Conservation (phyloP, 2,888 invertebrate genomes). For the Minunthozetes semirufus region DNA sequence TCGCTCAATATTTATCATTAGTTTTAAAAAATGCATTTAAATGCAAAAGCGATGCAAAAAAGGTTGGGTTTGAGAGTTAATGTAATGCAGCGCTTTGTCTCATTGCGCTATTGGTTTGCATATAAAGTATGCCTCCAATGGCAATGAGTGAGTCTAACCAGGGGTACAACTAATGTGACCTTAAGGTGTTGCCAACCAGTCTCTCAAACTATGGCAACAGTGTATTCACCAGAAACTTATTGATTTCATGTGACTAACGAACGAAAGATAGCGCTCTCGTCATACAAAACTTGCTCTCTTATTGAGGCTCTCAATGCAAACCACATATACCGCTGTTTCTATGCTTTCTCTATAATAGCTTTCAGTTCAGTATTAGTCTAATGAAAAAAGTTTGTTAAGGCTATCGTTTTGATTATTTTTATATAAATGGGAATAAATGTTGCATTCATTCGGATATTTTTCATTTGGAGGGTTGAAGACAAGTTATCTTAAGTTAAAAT, state of each 20-base stretch:
- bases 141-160: background rate
- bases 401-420: conserved; percentile 14
- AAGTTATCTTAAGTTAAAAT: conserved; percentile 10
- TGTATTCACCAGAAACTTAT: conserved; percentile 15
- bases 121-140: conserved; percentile 12
- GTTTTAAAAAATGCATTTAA: background rate
- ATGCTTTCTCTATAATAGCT: no score
- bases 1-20: background rate
- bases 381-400: background rate
- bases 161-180: conserved; percentile 17
- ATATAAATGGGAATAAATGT: background rate
- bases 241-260: background rate
- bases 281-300: background rate
- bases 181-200: conserved; percentile 17
- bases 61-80: background rate
- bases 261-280: conserved; percentile 12
- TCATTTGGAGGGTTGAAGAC: conserved; percentile 23
- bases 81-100: conserved; percentile 26
- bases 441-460: background rate
- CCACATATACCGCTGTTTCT: no score
- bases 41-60: conserved; percentile 8
- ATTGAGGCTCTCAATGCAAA: no score
- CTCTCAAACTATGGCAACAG: background rate
- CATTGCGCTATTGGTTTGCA: conserved; percentile 19
- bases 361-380: no score